Evolutionary conservation across 2,113 vertebrate genomes (phyloP), one percentile per base, ranked within the genome.

Genomic region (Cephalopholis sonnerati): DNA sequence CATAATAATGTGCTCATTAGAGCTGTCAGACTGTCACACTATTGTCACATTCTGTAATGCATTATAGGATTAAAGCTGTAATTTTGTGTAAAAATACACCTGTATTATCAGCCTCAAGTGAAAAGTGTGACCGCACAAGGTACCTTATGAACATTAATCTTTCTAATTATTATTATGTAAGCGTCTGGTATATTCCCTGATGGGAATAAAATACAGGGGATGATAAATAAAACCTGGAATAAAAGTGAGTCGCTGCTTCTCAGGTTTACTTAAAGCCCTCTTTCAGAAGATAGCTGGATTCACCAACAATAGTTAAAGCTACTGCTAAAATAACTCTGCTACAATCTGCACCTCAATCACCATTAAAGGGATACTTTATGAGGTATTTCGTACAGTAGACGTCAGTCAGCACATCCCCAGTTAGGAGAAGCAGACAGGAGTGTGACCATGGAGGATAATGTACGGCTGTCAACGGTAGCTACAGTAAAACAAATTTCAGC

Each of bases 1-100:
- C 13, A 13, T 22, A 80, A 72, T 63, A 76, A 63, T 72, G 48
- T 81, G 46, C 53, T 79, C 44, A 83, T 90, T 84, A 81, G 27
- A 59, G 53, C 29, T 73, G 63, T 36, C 39, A 77, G 4, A n/a
- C 61, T 83, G 71, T 84, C 78, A 76, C 46, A n/a, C 17, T 74
- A 29, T 59, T 51, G n/a, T 53, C 22, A 55, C 51, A 72, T 66
- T 63, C 7, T 66, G 17, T 67, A 64, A 59, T 51, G 20, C 2
- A 1, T 5, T 46, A n/a, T 48, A 64, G 22, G 10, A 32, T 29
- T 48, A 58, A 67, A 67, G 59, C 7, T 15, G 29, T n/a, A 20
- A 51, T 62, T 41, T 41, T 8, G 10, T 70, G 51, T 41, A 63
- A 63, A 67, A 80, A 51, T 46, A 29, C 12, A 51, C 3, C 10